phyloP scores from a whole-genome alignment of 2,888 invertebrate species.

The Limnephilus rhombicus region DNA sequence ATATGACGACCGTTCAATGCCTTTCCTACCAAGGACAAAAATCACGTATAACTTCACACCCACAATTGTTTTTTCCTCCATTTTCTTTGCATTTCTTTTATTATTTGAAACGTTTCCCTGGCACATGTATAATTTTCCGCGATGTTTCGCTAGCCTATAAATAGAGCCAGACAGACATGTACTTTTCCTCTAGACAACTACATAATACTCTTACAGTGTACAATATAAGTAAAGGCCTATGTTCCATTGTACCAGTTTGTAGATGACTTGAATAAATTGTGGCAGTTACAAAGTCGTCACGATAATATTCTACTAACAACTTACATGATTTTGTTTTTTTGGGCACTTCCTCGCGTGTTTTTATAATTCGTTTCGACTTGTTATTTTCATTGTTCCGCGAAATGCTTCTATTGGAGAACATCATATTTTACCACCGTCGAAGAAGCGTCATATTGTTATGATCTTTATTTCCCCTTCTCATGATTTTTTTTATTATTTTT shows the following conservation, averaged over 20 bases:
- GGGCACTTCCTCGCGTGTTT: background rate
- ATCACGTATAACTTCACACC: background rate
- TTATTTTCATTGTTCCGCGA: background rate
- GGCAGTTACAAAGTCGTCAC: constrained; percentile 41
- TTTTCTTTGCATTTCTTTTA: background rate
- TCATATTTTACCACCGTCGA: background rate
- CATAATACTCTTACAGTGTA: constrained; percentile 5
- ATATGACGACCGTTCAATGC: too few relatives aligned
- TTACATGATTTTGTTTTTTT: constrained; percentile 21
- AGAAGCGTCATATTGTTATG: background rate
- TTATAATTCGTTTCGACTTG: constrained; percentile 5
- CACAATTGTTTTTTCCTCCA: background rate
- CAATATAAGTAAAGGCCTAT: constrained; percentile 4
- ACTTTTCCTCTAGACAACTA: constrained; percentile 23
- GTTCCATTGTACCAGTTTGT: constrained; percentile 39
- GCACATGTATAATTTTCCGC: constrained; percentile 10
- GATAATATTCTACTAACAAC: background rate
- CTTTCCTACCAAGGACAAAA: too few relatives aligned
- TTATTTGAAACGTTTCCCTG: background rate
- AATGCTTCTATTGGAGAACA: background rate
- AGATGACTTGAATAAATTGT: constrained; percentile 41
- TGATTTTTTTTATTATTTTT: too few relatives aligned
- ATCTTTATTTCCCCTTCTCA: background rate
- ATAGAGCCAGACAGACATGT: constrained; percentile 44
- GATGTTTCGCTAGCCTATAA: constrained; percentile 20